A percentile compares a stretch with the other conserved stretches of the same genome.
Conservation (phyloP, 2,797 vertebrate species). For the Liparis tanakae region DNA sequence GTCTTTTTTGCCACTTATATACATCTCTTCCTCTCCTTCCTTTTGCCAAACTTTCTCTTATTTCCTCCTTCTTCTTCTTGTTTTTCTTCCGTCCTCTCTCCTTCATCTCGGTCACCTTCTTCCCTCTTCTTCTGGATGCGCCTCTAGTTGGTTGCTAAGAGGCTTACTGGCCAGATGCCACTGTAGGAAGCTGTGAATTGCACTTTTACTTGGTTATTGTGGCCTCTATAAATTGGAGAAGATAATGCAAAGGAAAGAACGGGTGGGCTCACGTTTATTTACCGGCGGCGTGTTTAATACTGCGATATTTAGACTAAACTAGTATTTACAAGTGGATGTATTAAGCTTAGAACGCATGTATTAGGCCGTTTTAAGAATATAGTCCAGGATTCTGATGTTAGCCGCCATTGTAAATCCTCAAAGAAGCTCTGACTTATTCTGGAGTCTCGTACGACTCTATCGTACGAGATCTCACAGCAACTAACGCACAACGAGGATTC, state of each 20-base stretch:
- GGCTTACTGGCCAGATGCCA: constrained; percentile 30
- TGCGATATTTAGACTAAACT: constrained; percentile 2
- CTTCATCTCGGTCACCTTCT: constrained; percentile 14
- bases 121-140: constrained; percentile 38
- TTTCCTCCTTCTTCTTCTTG: neutral
- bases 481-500: constrained; percentile 29
- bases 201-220: constrained; percentile 28
- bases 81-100: neutral
- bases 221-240: neutral
- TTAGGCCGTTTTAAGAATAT: neutral
- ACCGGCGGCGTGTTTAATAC: neutral
- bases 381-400: neutral
- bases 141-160: constrained; percentile 46
- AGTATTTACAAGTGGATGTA: neutral
- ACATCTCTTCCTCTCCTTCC: constrained; percentile 22
- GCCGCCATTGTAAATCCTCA: neutral
- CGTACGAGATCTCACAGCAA: constrained; percentile 8
- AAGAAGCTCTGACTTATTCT: constrained; percentile 24
- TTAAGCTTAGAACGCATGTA: constrained; percentile 4
- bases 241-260: neutral
- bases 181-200: constrained; percentile 40
- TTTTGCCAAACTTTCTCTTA: neutral
- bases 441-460: constrained; percentile 26
- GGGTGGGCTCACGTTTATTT: neutral
- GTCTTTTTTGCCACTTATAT: constrained; percentile 16